These are phyloP conservation scores for Chrysolina haemoptera DNA, from an alignment of 2,888 invertebrate genomes.

Conservation along the genomic window DNA sequence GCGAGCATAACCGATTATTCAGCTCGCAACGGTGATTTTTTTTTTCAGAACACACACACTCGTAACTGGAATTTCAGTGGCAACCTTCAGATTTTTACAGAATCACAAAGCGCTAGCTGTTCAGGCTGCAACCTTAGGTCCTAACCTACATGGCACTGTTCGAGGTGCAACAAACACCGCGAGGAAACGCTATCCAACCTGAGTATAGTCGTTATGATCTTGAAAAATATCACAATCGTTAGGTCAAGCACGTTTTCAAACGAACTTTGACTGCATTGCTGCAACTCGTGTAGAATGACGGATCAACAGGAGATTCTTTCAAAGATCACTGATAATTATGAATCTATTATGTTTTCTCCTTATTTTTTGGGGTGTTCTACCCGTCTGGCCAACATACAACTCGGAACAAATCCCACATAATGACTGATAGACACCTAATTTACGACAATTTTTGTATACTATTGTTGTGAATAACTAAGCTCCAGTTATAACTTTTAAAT, in stretches of 20 bases:
- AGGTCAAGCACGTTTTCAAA: neutral
- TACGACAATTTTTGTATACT: too few relatives aligned
- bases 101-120: conserved; percentile 59
- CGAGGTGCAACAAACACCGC: conserved; percentile 53
- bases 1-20: conserved; percentile 34
- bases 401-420: too few relatives aligned
- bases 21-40: conserved; percentile 44
- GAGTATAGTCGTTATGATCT: conserved; percentile 58
- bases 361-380: too few relatives aligned
- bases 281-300: neutral
- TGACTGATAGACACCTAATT: too few relatives aligned
- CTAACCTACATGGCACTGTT: conserved; percentile 68
- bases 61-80: conserved; percentile 59
- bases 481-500: too few relatives aligned
- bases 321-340: too few relatives aligned
- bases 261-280: neutral
- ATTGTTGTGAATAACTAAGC: too few relatives aligned
- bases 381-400: too few relatives aligned
- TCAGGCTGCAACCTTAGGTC: conserved; percentile 67
- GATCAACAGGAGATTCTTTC: too few relatives aligned
- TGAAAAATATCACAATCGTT: conserved; percentile 38
- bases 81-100: conserved; percentile 57
- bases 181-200: conserved; percentile 68
- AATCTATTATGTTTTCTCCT: too few relatives aligned
- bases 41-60: conserved; percentile 50